Percentiles rank a stretch among this genome's conserved stretches.
Evolutionary conservation across 2,888 invertebrate genomes (phyloP).

Genomic region (Ophion slaviceki): DNA sequence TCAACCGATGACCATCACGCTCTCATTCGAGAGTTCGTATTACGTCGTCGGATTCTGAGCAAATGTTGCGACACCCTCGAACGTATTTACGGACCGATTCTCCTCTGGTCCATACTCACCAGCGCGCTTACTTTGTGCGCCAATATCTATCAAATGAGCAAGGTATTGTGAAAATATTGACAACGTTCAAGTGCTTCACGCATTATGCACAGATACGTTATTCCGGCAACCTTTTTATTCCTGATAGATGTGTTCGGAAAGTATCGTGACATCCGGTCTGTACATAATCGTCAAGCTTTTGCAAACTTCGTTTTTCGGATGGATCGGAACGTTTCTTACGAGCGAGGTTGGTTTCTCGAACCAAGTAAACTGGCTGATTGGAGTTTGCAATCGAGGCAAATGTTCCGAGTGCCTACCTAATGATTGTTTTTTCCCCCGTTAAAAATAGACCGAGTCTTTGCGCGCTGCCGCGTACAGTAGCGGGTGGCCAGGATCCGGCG

Average conservation of each 20-base stretch:
- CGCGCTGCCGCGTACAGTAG: conserved; percentile 48
- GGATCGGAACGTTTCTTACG: conserved; percentile 58
- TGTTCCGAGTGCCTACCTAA: background rate
- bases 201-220: conserved; percentile 46
- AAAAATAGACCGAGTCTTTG: conserved; percentile 50
- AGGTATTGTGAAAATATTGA: no score
- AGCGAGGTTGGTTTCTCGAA: conserved; percentile 44
- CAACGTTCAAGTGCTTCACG: conserved; percentile 35
- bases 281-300: conserved; percentile 49
- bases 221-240: background rate
- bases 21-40: conserved; percentile 61
- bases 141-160: conserved; percentile 69
- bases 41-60: conserved; percentile 64
- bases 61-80: conserved; percentile 66
- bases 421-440: background rate
- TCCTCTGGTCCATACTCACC: conserved; percentile 69
- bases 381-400: background rate
- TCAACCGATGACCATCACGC: conserved; percentile 39
- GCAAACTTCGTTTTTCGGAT: conserved; percentile 61
- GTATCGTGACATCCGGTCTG: conserved; percentile 12
- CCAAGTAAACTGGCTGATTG: no score
- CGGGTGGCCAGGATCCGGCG: conserved; percentile 50
- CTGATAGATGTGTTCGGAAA: conserved; percentile 24
- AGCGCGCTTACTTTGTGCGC: conserved; percentile 72
- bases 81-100: conserved; percentile 70